These are phyloP conservation scores for Eolophus roseicapilla DNA, from an alignment of 2,113 vertebrate genomes.

Conservation along the genomic window DNA sequence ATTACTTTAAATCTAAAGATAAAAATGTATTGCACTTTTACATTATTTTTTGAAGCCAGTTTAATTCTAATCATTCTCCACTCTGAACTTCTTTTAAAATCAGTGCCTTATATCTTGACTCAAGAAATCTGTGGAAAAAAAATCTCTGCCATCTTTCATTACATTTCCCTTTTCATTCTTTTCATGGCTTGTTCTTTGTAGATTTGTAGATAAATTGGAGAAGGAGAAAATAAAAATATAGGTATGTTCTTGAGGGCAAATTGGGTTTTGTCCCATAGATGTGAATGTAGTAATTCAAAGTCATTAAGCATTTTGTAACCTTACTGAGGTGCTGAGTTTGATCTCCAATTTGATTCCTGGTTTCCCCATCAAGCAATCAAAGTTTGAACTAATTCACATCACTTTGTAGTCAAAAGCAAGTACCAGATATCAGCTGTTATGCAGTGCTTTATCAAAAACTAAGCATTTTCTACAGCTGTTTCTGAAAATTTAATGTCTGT, in stretches of 20 bases:
- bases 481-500: background rate
- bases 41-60: background rate
- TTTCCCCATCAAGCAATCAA: background rate
- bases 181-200: background rate
- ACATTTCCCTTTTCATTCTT: background rate
- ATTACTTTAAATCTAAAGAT: background rate
- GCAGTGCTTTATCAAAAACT: background rate
- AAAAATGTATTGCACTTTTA: background rate
- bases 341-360: too few species aligned
- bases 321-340: background rate
- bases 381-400: background rate
- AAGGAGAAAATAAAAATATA: background rate
- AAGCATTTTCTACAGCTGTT: background rate
- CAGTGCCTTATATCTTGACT: background rate
- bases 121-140: background rate
- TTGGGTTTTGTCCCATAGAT: background rate
- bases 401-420: background rate
- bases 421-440: background rate
- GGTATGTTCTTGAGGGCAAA: background rate
- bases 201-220: background rate
- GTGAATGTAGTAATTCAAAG: background rate
- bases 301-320: background rate
- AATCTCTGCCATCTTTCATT: background rate
- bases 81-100: background rate
- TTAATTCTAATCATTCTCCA: background rate